Percentiles rank a stretch among this genome's conserved stretches.
Conservation (phyloP, 2,797 vertebrate species). For the Aselliscus stoliczkanus region DNA sequence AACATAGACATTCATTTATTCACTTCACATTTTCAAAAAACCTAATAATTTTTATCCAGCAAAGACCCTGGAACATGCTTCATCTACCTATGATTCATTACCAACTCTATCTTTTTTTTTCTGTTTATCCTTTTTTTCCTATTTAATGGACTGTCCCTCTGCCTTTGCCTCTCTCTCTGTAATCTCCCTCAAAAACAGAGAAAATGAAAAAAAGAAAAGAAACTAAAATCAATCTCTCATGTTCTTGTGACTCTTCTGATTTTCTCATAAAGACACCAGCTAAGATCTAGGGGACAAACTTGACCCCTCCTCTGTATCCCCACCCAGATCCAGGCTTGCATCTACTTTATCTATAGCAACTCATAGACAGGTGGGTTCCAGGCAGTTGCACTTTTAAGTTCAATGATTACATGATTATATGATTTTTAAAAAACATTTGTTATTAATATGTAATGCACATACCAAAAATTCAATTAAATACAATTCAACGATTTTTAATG, state of each 20-base stretch:
- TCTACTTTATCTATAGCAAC: background rate
- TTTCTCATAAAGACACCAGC: background rate
- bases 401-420: background rate
- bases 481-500: background rate
- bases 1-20: background rate
- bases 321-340: background rate
- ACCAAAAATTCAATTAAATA: background rate
- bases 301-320: background rate
- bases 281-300: background rate
- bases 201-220: background rate
- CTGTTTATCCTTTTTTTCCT: background rate
- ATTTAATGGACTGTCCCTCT: background rate
- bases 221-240: background rate
- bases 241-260: background rate
- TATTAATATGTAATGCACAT: too few relatives aligned
- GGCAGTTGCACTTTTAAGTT: background rate
- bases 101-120: background rate
- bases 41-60: background rate
- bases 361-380: background rate
- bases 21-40: background rate
- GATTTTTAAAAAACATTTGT: too few relatives aligned
- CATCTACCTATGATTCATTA: background rate
- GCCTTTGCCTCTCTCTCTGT: background rate
- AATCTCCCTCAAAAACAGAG: background rate
- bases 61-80: background rate